A percentile compares a stretch with the other conserved stretches of the same genome.
These are phyloP conservation scores for Streblospio benedicti DNA, from an alignment of 1,140 invertebrate genomes.

Conservation along the genomic window DNA sequence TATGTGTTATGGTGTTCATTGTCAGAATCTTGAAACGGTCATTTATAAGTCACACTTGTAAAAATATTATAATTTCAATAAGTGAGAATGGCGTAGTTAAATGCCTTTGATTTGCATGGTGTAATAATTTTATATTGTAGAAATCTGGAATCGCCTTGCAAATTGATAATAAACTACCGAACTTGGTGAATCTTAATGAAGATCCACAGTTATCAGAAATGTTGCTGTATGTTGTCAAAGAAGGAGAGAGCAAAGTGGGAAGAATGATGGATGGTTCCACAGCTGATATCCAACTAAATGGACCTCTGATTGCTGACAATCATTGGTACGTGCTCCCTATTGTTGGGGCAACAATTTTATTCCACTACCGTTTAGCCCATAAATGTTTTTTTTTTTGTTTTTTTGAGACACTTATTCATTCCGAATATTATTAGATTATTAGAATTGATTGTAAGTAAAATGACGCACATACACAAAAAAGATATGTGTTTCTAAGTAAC, in stretches of 20 bases:
- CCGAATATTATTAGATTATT: no score
- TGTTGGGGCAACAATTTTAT: no score
- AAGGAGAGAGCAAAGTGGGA: constrained; percentile 45
- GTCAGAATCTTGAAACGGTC: no score
- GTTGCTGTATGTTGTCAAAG: constrained; percentile 56
- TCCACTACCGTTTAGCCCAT: no score
- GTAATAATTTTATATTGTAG: constrained; percentile 18
- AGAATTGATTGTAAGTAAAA: no score
- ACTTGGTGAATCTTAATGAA: constrained; percentile 60
- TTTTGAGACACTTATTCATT: no score
- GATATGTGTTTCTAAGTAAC: no score
- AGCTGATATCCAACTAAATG: constrained; percentile 55
- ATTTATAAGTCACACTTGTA: not conserved
- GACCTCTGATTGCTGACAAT: constrained; percentile 56
- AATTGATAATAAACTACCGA: constrained; percentile 41
- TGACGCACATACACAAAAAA: no score
- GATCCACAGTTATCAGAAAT: constrained; percentile 64
- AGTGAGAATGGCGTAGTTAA: no score
- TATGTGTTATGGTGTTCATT: no score
- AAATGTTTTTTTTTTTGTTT: no score
- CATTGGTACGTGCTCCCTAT: constrained; percentile 54
- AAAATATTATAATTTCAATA: not conserved
- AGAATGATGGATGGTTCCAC: constrained; percentile 35
- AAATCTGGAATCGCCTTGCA: constrained; percentile 41
- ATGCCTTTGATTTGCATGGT: not conserved